These are phyloP conservation scores for Alosa alosa DNA, from an alignment of 2,113 vertebrate species.

Conservation along the genomic window DNA sequence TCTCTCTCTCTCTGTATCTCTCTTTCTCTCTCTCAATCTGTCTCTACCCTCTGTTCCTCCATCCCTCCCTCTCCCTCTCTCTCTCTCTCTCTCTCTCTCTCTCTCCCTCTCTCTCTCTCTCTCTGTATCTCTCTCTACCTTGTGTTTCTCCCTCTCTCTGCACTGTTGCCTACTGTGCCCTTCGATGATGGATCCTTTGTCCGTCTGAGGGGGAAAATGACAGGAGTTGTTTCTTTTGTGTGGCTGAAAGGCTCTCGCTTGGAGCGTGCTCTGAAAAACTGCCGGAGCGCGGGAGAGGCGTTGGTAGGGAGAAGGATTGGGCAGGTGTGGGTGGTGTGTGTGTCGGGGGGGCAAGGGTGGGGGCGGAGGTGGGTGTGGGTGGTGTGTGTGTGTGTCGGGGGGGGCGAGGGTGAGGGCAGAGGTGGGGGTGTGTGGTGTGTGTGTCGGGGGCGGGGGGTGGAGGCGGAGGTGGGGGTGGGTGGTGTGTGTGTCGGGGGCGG, in stretches of 20 bases:
- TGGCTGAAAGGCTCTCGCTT: constrained; percentile 16
- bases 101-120: too few relatives aligned
- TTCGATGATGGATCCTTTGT: constrained; percentile 26
- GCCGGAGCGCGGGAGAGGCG: not conserved
- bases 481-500: not conserved
- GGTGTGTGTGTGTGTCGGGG: not conserved
- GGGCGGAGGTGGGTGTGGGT: not conserved
- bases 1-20: not conserved
- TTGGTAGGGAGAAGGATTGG: not conserved
- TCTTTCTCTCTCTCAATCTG: too few relatives aligned
- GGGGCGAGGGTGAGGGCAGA: not conserved
- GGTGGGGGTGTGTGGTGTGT: not conserved
- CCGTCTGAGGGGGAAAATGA: constrained; percentile 33
- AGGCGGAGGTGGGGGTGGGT: too few relatives aligned
- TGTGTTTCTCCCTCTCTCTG: not conserved
- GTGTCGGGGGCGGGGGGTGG: too few relatives aligned
- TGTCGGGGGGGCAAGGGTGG: not conserved
- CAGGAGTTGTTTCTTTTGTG: constrained; percentile 22
- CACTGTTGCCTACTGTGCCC: constrained; percentile 27
- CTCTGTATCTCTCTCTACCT: too few relatives aligned
- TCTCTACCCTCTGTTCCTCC: not conserved
- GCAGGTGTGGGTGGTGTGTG: not conserved
- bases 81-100: constrained; percentile 28
- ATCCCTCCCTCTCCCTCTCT: constrained; percentile 42
- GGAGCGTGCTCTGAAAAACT: not conserved